Evolutionary conservation across 2,797 vertebrate genomes (phyloP), one percentile per base, ranked within the genome.

Genomic region (Dendrocincla fuliginosa): DNA sequence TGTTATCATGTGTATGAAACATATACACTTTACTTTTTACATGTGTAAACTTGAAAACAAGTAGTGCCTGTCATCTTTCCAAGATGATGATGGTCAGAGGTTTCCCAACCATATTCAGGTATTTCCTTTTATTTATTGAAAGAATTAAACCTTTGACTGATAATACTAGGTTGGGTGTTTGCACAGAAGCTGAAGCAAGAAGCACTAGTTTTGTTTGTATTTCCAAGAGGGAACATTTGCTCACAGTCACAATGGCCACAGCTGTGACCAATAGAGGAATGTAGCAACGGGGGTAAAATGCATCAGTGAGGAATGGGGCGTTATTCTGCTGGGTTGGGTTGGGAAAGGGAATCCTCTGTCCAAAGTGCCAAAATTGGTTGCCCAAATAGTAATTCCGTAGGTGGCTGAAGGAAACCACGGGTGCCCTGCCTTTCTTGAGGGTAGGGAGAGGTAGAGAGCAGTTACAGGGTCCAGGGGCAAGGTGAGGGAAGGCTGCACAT

Each of bases 291-390:
- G 35, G 41, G 24, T 67, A 37, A 83, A 93, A 55, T 30, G 49
- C 79, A 55, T 41, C 42, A 53, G 32, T 16, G 55, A 53, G 56
- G 64, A 79, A 46, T 2, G 49, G 60, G 44, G 55, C 49, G 30
- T 27, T 52, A 33, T 24, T 41, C 73, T 92, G 50, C n/a, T 70
- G 32, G 2, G 78, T 77, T 47, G 19, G 63, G 53, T 10, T 20
- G 23, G 63, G 73, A 86, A 78, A 69, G 59, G 59, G 75, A 67
- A 73, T 70, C 14, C 32, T 67, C 49, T 88, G 83, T 92, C 64
- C 79, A 52, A 95, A 95, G 94, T 97, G 97, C 96, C 97, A 96
- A 96, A 97, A 84, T 6, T 10, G 52, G 41, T 79, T 89, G 90
- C 68, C 76, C 84, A 93, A 76, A 56, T 13, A 92, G 50, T 73